These are phyloP conservation scores for Campoletis sonorensis DNA, from an alignment of 1,140 invertebrate genomes.

Conservation along the genomic window DNA sequence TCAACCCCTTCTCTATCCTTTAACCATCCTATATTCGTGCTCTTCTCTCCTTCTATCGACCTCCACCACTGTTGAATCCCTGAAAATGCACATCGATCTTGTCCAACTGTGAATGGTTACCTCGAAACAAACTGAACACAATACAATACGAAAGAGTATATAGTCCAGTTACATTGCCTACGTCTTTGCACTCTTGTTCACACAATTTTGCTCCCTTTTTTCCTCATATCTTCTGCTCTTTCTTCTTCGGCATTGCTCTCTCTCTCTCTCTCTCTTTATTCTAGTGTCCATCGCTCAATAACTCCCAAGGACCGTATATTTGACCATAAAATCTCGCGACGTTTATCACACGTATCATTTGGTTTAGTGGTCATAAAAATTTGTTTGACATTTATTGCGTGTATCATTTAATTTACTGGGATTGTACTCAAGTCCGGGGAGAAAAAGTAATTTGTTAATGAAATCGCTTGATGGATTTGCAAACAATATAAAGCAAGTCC, in stretches of 20 bases:
- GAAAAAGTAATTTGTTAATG: background rate
- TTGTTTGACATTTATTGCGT: background rate
- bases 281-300: background rate
- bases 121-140: background rate
- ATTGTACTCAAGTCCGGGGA: background rate
- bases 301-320: background rate
- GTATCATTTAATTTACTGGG: background rate
- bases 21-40: background rate
- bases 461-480: too few relatives aligned
- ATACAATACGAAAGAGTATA: background rate
- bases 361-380: background rate
- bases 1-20: background rate
- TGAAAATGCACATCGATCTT: conserved; percentile 62
- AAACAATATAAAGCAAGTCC: background rate
- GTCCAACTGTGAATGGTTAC: conserved; percentile 51
- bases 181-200: conserved; percentile 24
- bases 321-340: background rate
- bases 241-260: background rate
- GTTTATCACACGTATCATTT: conserved; percentile 9
- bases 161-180: conserved; percentile 16
- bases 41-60: background rate
- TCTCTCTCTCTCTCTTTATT: background rate
- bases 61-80: conserved; percentile 39
- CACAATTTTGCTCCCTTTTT: background rate
- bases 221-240: too few relatives aligned